phyloP scores from a whole-genome alignment of 2,797 vertebrate species.

The Trematomus bernacchii region DNA sequence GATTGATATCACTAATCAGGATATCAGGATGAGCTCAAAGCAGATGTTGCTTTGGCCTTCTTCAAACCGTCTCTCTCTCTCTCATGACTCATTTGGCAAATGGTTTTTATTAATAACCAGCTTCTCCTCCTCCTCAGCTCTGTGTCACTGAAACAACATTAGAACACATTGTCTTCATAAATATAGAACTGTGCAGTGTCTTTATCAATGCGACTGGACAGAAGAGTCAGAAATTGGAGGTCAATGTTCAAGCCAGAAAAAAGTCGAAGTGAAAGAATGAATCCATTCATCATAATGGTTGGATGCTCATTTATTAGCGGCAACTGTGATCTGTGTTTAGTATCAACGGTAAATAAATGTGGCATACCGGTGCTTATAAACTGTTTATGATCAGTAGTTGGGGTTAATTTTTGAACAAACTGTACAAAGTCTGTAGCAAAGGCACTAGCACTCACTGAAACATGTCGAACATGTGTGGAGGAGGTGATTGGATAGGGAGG shows the following conservation, averaged over 20 bases:
- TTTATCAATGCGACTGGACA: constrained; percentile 69
- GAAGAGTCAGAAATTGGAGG: constrained; percentile 71
- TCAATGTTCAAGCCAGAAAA: constrained; percentile 60
- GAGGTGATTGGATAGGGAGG: constrained; percentile 51
- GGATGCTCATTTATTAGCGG: constrained; percentile 46
- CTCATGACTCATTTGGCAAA: constrained; percentile 70
- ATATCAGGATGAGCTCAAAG: constrained; percentile 59
- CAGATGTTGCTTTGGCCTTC: constrained; percentile 47
- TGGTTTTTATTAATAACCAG: constrained; percentile 70
- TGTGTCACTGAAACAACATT: constrained; percentile 63
- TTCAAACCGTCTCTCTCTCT: constrained; percentile 34
- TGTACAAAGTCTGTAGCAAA: constrained; percentile 29
- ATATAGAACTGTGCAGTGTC: constrained; percentile 73
- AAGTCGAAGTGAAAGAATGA: constrained; percentile 61
- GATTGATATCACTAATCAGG: constrained; percentile 42
- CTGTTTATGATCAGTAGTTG: constrained; percentile 44
- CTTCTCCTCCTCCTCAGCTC: constrained; percentile 35
- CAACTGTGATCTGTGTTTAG: constrained; percentile 56
- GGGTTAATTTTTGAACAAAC: constrained; percentile 35
- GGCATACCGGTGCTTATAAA: constrained; percentile 53
- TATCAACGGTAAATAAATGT: constrained; percentile 61
- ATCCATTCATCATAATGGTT: constrained; percentile 67
- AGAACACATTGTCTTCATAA: constrained; percentile 76
- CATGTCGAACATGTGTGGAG: constrained; percentile 49
- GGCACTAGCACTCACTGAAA: constrained; percentile 25